These are phyloP conservation scores for Centropyge bicolor DNA, from an alignment of 2,797 vertebrate genomes.

Conservation along the genomic window DNA sequence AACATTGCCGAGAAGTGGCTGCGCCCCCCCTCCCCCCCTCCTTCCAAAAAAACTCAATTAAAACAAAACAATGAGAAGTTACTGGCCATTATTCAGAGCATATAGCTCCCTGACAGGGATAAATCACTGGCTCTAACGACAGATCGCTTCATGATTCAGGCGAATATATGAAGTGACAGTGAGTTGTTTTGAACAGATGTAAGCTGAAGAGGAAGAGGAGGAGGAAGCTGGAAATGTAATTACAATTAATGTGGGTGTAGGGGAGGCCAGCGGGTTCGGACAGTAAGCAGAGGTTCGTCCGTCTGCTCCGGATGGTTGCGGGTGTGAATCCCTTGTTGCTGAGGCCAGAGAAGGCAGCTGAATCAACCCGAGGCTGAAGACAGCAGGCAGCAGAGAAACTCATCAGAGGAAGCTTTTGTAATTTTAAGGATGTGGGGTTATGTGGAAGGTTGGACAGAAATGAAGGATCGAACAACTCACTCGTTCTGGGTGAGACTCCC, in stretches of 20 bases:
- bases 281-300: slow-evolving; percentile 58
- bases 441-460: background rate
- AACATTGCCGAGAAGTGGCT: slow-evolving; percentile 56
- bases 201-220: slow-evolving; percentile 35
- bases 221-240: slow-evolving; percentile 76
- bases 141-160: slow-evolving; percentile 41
- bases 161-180: slow-evolving; percentile 68
- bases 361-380: slow-evolving; percentile 60
- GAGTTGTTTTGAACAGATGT: slow-evolving; percentile 51
- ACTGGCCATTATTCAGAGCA: slow-evolving; percentile 42
- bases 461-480: background rate
- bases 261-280: slow-evolving; percentile 57
- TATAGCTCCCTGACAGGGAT: slow-evolving; percentile 36
- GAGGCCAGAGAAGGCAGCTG: slow-evolving; percentile 61
- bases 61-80: slow-evolving; percentile 59
- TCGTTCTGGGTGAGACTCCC: too few species aligned
- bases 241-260: slow-evolving; percentile 60
- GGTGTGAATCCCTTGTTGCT: slow-evolving; percentile 72
- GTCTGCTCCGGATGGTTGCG: slow-evolving; percentile 57
- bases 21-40: slow-evolving; percentile 35
- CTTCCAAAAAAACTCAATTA: slow-evolving; percentile 60
- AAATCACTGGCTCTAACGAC: slow-evolving; percentile 57
- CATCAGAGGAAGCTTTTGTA: slow-evolving; percentile 5
- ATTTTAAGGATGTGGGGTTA: slow-evolving; percentile 34
- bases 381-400: slow-evolving; percentile 30